Conservation (phyloP, 2,797 vertebrate species). For the Alosa sapidissima region DNA sequence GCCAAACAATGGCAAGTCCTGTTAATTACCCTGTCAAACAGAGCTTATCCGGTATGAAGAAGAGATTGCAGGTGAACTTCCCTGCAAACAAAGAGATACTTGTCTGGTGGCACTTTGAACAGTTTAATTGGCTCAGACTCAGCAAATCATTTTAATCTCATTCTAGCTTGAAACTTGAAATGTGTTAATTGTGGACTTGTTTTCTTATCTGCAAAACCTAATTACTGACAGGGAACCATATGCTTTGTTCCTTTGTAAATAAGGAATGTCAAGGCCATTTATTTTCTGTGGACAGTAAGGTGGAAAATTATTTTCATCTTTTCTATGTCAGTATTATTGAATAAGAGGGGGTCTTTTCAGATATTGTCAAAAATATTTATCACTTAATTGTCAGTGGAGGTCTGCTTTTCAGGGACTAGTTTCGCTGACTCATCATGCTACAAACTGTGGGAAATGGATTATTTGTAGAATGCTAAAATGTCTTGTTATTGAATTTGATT, state of each 20-base stretch:
- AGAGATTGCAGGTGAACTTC: slow-evolving; percentile 48
- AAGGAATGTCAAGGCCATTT: slow-evolving; percentile 60
- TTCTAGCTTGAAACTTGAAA: slow-evolving; percentile 46
- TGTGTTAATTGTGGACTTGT: slow-evolving; percentile 70
- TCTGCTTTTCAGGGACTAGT: neutral
- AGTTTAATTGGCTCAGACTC: slow-evolving; percentile 68
- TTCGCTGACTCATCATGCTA: neutral
- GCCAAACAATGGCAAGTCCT: neutral
- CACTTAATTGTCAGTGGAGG: neutral
- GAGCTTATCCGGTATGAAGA: slow-evolving; percentile 38
- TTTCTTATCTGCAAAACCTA: slow-evolving; percentile 73
- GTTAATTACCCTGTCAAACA: neutral
- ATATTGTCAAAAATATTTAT: neutral
- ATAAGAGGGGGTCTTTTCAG: neutral
- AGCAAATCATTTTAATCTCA: slow-evolving; percentile 69
- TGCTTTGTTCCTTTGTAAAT: slow-evolving; percentile 60
- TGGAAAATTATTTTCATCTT: neutral
- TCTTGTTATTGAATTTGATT: neutral
- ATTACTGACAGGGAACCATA: slow-evolving; percentile 70
- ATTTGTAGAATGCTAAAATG: neutral
- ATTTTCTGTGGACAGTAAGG: slow-evolving; percentile 58
- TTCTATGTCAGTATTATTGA: neutral
- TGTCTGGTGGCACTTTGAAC: slow-evolving; percentile 57
- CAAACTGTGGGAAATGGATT: neutral
- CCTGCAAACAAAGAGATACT: slow-evolving; percentile 34